These are phyloP conservation scores for Drosophila kambysellisi DNA, from an alignment of 2,888 invertebrate species.

Conservation along the genomic window DNA sequence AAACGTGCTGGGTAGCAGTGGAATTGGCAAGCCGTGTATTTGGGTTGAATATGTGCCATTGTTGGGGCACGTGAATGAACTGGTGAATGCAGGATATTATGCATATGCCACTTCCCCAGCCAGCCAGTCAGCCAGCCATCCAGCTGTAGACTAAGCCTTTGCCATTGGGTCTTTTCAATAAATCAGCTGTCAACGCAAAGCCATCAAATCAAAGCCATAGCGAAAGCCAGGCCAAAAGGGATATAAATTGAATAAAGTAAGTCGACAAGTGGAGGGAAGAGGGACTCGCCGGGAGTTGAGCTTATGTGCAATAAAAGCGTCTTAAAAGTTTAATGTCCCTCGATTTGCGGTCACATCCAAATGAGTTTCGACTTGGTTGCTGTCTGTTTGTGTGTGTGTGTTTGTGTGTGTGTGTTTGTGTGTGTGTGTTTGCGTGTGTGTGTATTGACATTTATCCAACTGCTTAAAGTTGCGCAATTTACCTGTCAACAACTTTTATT, in stretches of 20 bases:
- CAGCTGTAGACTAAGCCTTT: constrained; percentile 14
- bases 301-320: constrained; percentile 74
- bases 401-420: not conserved
- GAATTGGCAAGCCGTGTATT: constrained; percentile 2
- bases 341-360: constrained; percentile 67
- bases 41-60: constrained; percentile 12
- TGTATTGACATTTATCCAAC: constrained; percentile 23
- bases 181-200: constrained; percentile 67
- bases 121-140: constrained; percentile 10
- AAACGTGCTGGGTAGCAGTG: constrained; percentile 18
- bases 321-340: constrained; percentile 78
- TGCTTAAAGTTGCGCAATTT: constrained; percentile 16
- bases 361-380: constrained; percentile 57
- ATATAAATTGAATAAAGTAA: constrained; percentile 64
- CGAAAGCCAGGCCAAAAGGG: constrained; percentile 40
- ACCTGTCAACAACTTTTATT: constrained; percentile 15
- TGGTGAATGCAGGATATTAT: constrained; percentile 46
- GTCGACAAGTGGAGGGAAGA: constrained; percentile 24
- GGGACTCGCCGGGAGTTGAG: constrained; percentile 16
- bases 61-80: constrained; percentile 44
- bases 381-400: constrained; percentile 14
- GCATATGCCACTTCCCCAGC: constrained; percentile 37
- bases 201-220: constrained; percentile 64
- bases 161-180: constrained; percentile 55
- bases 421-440: not conserved